Evolutionary conservation across 1,140 invertebrate species (phyloP), one percentile per base, ranked within the genome.

Genomic region (Zaprionus tsacasi): DNA sequence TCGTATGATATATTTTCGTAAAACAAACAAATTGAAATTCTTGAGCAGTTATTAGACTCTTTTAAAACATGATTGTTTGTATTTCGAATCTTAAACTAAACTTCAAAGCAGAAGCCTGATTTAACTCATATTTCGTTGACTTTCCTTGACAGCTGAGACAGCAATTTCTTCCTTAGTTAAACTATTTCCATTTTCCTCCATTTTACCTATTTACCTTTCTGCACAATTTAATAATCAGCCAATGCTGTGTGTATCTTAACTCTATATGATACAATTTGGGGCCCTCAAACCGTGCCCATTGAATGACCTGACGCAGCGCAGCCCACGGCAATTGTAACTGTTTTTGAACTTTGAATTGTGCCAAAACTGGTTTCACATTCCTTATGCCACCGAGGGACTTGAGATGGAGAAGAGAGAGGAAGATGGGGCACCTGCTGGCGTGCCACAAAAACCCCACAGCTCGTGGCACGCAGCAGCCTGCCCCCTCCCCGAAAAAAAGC

Each of bases 401-500:
- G 15, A 45, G 40, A 15, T 45, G n/a, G 0, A 3, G 17, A 4
- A 11, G 45, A 21, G 38, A 40, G 11, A 40, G 38, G n/a, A 13
- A 40, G 38, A 30, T 35, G 1, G 33, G 33, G 61, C 52, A 71
- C 60, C 61, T 65, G 56, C 36, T 36, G 30, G 52, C 70, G 10
- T 45, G 61, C 50, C 21, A 52, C 56, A 64, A 43, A 15, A 38
- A 56, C 36, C 38, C 38, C 40, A 45, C 6, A 15, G 40, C n/a
- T 45, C 1, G 40, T 15, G 40, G 60, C 65, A 59, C 59, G 40
- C 40, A 45, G 40, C 40, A 45, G 21, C 21, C 21, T 10, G 40
- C 40, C n/a, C 40, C 64, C n/a, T n/a, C 64, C 21, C 21, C 21
- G 21, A 63, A 77, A 86, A 82, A 82, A 71, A 76, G 72, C 65